Conservation (phyloP, 2,888 invertebrate genomes). For the Meandrusa payeni region DNA sequence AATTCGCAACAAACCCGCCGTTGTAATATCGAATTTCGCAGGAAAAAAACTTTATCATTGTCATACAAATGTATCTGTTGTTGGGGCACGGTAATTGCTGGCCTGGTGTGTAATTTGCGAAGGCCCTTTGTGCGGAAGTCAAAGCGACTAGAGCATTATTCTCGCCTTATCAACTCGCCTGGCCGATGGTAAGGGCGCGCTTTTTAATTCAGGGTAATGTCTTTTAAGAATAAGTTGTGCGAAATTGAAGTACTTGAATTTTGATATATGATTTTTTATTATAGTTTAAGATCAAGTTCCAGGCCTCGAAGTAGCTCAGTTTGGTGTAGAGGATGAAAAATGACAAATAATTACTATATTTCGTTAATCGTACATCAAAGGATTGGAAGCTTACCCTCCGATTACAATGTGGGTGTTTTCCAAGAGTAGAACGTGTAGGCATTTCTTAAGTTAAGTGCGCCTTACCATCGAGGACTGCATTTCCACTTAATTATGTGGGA, state of each 20-base stretch:
- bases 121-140: constrained; percentile 55
- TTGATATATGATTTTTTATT: constrained; percentile 4
- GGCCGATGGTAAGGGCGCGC: constrained; percentile 37
- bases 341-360: too few relatives aligned
- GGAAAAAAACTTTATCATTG: constrained; percentile 67
- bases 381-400: too few relatives aligned
- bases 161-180: constrained; percentile 42
- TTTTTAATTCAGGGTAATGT: constrained; percentile 24
- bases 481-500: too few relatives aligned
- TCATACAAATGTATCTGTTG: constrained; percentile 80
- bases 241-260: constrained; percentile 23
- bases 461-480: too few relatives aligned
- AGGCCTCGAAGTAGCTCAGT: too few relatives aligned
- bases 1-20: constrained; percentile 25
- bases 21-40: constrained; percentile 59
- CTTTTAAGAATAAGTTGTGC: constrained; percentile 27
- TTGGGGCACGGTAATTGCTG: constrained; percentile 66
- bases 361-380: too few relatives aligned
- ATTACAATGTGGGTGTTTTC: too few relatives aligned
- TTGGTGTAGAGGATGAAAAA: too few relatives aligned
- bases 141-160: constrained; percentile 46
- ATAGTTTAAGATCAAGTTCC: too few relatives aligned
- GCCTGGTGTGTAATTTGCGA: constrained; percentile 69
- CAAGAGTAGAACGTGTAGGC: too few relatives aligned
- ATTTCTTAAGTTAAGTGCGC: too few relatives aligned